Conservation (phyloP, 92 coral and sea anemone genomes). For the Umimayanthus chanpuru region DNA sequence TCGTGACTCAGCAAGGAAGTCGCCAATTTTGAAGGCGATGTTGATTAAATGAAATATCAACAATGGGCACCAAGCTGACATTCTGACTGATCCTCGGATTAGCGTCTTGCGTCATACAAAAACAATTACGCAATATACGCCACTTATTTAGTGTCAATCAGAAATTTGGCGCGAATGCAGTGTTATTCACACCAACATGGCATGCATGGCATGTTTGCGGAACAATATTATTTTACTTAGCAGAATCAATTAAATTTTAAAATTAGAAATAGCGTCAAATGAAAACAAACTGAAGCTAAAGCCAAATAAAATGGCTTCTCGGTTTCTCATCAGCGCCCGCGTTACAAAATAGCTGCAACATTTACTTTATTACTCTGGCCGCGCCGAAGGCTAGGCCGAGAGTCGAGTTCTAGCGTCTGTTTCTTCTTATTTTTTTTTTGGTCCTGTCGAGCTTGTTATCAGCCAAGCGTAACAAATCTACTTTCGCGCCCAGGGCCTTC, state of each 20-base stretch:
- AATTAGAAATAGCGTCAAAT: too few species aligned
- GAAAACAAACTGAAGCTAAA: too few species aligned
- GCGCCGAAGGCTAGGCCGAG: too few species aligned
- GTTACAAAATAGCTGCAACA: too few species aligned
- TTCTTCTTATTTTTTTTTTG: too few species aligned
- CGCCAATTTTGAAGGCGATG: background rate
- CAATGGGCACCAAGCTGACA: background rate
- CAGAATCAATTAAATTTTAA: background rate
- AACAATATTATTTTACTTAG: background rate
- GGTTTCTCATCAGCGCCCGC: too few species aligned
- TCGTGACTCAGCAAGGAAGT: background rate
- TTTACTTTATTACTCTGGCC: too few species aligned
- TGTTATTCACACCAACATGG: background rate
- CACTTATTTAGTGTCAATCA: background rate
- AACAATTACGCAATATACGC: background rate
- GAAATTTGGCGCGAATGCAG: background rate
- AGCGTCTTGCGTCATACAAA: background rate
- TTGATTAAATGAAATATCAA: background rate
- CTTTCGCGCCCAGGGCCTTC: too few species aligned
- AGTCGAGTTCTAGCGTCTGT: too few species aligned
- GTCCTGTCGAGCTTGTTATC: too few species aligned
- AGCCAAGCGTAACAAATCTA: too few species aligned
- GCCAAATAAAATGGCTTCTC: too few species aligned
- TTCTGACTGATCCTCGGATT: background rate
- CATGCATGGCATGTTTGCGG: background rate